Percentiles rank a stretch among this genome's conserved stretches.
Evolutionary conservation across 2,113 vertebrate genomes (phyloP).

Genomic region (Anoura caudifer): DNA sequence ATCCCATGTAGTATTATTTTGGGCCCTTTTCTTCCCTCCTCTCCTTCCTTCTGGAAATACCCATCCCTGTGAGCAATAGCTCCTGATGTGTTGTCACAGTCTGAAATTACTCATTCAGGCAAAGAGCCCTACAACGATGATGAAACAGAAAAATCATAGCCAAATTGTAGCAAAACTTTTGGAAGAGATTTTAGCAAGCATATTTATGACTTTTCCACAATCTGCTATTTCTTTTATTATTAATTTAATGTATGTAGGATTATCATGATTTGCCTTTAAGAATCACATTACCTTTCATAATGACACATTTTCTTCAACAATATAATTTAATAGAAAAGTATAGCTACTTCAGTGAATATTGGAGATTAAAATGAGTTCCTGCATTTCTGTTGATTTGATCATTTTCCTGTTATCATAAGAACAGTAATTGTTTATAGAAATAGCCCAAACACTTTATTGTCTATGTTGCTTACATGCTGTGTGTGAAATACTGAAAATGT

Average conservation of each 20-base stretch:
- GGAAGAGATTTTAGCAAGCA: neutral
- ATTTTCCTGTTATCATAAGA: neutral
- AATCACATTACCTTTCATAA: neutral
- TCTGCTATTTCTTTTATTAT: neutral
- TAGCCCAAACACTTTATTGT: neutral
- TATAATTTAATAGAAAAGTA: slow-evolving; percentile 7
- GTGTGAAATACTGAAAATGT: neutral
- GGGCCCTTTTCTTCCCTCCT: neutral
- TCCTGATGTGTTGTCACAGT: neutral
- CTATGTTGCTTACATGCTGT: neutral
- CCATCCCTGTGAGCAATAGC: neutral
- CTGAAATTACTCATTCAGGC: neutral
- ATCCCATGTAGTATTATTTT: neutral
- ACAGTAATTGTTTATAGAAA: neutral
- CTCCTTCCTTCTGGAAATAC: neutral
- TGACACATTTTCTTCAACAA: neutral
- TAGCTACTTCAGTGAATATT: neutral
- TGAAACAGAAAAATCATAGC: neutral
- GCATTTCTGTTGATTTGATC: neutral
- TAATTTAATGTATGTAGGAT: neutral
- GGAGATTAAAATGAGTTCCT: slow-evolving; percentile 24
- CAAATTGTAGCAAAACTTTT: neutral
- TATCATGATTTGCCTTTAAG: neutral
- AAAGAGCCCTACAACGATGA: neutral
- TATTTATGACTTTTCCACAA: neutral